These are phyloP conservation scores for Subacronicta megacephala DNA, from an alignment of 2,888 invertebrate genomes.

Conservation along the genomic window DNA sequence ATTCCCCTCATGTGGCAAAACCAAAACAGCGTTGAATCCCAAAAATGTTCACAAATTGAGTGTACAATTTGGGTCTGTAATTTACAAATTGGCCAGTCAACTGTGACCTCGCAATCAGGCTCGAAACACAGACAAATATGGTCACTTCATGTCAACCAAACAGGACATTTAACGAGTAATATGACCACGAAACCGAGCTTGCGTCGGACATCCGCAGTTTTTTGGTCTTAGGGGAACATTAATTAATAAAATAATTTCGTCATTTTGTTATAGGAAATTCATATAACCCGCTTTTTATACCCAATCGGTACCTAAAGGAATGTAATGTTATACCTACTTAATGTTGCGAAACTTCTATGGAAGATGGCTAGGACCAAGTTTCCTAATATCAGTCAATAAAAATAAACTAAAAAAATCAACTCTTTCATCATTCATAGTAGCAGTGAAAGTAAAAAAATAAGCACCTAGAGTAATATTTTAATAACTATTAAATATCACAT, in stretches of 20 bases:
- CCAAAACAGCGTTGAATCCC: slow-evolving; percentile 13
- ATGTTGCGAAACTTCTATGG: too few relatives aligned
- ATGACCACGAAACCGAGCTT: slow-evolving; percentile 7
- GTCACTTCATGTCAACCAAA: slow-evolving; percentile 43
- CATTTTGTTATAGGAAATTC: too few relatives aligned
- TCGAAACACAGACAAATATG: slow-evolving; percentile 51
- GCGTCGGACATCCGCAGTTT: background rate
- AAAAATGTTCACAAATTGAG: slow-evolving; percentile 39
- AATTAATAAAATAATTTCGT: background rate
- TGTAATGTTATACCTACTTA: too few relatives aligned
- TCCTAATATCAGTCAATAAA: too few relatives aligned
- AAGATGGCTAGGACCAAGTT: too few relatives aligned
- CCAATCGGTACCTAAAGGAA: too few relatives aligned
- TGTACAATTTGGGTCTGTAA: slow-evolving; percentile 41
- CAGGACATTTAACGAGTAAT: slow-evolving; percentile 37
- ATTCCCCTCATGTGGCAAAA: background rate
- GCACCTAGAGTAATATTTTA: too few relatives aligned
- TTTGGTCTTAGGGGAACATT: background rate
- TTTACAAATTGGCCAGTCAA: slow-evolving; percentile 50
- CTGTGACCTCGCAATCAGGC: slow-evolving; percentile 52
- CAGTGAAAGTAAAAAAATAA: too few relatives aligned
- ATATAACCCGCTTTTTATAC: too few relatives aligned
- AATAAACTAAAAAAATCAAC: too few relatives aligned
- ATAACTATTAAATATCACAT: too few relatives aligned
- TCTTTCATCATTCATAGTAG: too few relatives aligned